Evolutionary conservation across 2,888 invertebrate genomes (phyloP).

Genomic region (Fragum sueziense): DNA sequence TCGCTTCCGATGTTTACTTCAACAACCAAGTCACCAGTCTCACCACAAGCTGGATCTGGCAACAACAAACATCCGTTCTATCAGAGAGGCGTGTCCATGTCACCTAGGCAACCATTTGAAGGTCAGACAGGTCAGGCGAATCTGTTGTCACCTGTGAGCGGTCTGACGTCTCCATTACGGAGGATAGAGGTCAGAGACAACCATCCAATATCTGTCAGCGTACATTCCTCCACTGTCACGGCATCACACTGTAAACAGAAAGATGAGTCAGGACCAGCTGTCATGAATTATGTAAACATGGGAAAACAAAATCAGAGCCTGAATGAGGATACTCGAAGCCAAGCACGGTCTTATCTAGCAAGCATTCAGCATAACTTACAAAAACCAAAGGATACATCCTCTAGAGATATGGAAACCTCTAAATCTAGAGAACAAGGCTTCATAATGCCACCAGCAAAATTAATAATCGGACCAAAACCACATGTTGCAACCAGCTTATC

Average conservation of each 20-base stretch:
- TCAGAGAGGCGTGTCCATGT: slow-evolving; percentile 54
- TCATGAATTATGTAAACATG: not conserved
- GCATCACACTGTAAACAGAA: not conserved
- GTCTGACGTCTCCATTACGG: slow-evolving; percentile 18
- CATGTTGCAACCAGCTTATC: not conserved
- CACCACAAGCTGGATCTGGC: slow-evolving; percentile 26
- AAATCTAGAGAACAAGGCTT: not conserved
- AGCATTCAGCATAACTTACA: slow-evolving; percentile 58
- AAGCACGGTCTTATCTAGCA: slow-evolving; percentile 42
- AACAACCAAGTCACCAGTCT: slow-evolving; percentile 41
- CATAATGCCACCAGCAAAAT: not conserved
- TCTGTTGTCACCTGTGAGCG: slow-evolving; percentile 19
- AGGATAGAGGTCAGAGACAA: slow-evolving; percentile 37
- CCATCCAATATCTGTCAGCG: slow-evolving; percentile 33
- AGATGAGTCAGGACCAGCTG: not conserved
- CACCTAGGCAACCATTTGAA: slow-evolving; percentile 37
- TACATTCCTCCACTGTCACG: slow-evolving; percentile 18
- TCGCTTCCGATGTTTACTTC: slow-evolving; percentile 41
- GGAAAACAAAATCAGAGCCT: not conserved
- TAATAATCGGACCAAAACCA: not conserved
- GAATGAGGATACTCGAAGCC: slow-evolving; percentile 17
- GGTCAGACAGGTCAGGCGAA: slow-evolving; percentile 9
- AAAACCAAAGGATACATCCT: slow-evolving; percentile 39
- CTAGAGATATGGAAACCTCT: not conserved
- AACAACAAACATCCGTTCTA: slow-evolving; percentile 21